Conservation (phyloP, 2,888 invertebrate species). For the Tolmerus cingulatus region DNA sequence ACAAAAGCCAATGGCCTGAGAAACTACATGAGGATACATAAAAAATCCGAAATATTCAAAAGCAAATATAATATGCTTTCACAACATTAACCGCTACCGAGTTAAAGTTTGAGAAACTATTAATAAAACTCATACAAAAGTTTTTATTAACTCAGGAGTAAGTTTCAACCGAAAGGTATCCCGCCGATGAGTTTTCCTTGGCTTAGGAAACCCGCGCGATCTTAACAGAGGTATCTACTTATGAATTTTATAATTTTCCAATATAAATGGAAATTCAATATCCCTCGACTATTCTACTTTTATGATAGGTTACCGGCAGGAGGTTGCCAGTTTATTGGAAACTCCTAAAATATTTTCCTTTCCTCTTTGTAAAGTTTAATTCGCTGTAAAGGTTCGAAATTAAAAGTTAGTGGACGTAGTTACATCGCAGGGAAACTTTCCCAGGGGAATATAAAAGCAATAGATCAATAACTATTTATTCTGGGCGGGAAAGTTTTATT, state of each 20-base stretch:
- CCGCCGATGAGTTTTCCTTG: not conserved
- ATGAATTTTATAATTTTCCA: constrained; percentile 47
- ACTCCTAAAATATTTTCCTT: constrained; percentile 25
- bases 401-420: constrained; percentile 33
- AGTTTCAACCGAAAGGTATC: not conserved
- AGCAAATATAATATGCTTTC: not conserved
- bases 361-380: constrained; percentile 17
- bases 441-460: not conserved
- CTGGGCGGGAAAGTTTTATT: constrained; percentile 12
- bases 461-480: constrained; percentile 25
- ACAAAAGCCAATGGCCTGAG: not conserved
- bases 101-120: not conserved
- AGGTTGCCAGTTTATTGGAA: constrained; percentile 23
- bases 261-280: constrained; percentile 48
- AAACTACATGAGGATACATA: not conserved
- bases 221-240: constrained; percentile 11
- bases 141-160: constrained; percentile 1
- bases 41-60: not conserved
- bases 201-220: not conserved
- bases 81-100: not conserved
- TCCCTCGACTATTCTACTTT: constrained; percentile 40
- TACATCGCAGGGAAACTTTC: not conserved
- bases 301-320: constrained; percentile 13
- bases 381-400: constrained; percentile 14
- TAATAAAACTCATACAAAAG: not conserved